Conservation (phyloP, 2,113 vertebrate genomes). For the Passer montanus region DNA sequence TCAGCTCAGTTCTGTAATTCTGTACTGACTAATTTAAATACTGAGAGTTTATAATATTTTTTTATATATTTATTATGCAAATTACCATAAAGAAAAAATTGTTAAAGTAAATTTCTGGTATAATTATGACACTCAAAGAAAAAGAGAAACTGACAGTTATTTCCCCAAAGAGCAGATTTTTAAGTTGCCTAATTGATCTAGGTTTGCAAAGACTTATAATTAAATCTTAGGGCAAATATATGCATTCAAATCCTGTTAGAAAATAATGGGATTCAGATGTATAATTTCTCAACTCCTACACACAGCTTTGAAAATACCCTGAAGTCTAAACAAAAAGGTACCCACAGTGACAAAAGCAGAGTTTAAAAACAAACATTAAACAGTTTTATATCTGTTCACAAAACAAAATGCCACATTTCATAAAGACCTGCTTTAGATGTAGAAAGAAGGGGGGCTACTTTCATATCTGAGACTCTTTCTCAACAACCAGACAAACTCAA, state of each 20-base stretch:
- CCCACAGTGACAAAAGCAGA: neutral
- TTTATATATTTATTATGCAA: neutral
- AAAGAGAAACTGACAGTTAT: slow-evolving; percentile 11
- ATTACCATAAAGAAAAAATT: neutral
- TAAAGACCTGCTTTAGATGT: neutral
- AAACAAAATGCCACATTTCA: neutral
- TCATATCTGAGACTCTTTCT: neutral
- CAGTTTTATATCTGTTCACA: neutral
- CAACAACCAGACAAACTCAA: neutral
- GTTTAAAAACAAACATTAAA: slow-evolving; percentile 22
- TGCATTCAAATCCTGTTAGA: slow-evolving; percentile 23
- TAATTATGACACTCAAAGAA: neutral
- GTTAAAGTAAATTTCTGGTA: neutral
- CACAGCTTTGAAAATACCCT: slow-evolving; percentile 29
- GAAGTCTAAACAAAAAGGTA: slow-evolving; percentile 22
- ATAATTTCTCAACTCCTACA: slow-evolving; percentile 16
- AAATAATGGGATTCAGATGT: slow-evolving; percentile 30
- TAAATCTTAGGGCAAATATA: slow-evolving; percentile 38
- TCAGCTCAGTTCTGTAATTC: neutral
- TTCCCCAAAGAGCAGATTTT: slow-evolving; percentile 16
- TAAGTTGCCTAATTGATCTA: slow-evolving; percentile 37
- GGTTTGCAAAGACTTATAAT: slow-evolving; percentile 27
- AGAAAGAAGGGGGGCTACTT: neutral
- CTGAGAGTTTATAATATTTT: neutral
- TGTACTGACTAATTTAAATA: neutral